phyloP scores from a whole-genome alignment of 30 jellyfish, hydroid and myxozoan species.

The Aurelia sp. region DNA sequence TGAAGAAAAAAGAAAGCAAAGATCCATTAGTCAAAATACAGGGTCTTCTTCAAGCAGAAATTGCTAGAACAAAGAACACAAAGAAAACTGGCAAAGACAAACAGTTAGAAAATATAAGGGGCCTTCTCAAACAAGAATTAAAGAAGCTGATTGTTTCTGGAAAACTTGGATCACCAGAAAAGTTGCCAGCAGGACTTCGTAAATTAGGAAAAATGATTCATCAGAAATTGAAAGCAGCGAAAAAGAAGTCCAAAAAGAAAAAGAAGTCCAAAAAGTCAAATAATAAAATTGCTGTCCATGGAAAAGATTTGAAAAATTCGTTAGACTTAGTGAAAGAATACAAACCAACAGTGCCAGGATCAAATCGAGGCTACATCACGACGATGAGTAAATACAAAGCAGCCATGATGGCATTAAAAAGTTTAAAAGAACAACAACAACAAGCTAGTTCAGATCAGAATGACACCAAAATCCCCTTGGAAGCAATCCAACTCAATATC shows the following conservation, averaged over 20 bases:
- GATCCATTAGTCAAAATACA: constrained; percentile 92
- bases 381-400: constrained; percentile 66
- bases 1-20: constrained; percentile 41
- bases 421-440: constrained; percentile 48
- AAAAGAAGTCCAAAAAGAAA: constrained; percentile 30
- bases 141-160: constrained; percentile 47
- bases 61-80: constrained; percentile 52
- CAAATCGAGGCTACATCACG: constrained; percentile 48
- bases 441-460: constrained; percentile 16
- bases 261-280: constrained; percentile 25
- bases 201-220: constrained; percentile 65
- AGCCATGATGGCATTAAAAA: constrained; percentile 59
- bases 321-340: constrained; percentile 48
- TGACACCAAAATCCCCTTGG: background rate
- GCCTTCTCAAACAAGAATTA: constrained; percentile 59
- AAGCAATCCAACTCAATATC: constrained; percentile 13
- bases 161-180: constrained; percentile 45
- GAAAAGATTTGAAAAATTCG: constrained; percentile 43
- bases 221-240: constrained; percentile 49
- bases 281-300: constrained; percentile 22
- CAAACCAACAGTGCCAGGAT: constrained; percentile 69
- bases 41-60: constrained; percentile 88
- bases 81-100: constrained; percentile 53
- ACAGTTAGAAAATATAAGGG: constrained; percentile 73
- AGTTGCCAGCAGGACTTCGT: constrained; percentile 45